phyloP scores from a whole-genome alignment of 53 echinoderm and acorn worm species.

The Luidia sarsii region DNA sequence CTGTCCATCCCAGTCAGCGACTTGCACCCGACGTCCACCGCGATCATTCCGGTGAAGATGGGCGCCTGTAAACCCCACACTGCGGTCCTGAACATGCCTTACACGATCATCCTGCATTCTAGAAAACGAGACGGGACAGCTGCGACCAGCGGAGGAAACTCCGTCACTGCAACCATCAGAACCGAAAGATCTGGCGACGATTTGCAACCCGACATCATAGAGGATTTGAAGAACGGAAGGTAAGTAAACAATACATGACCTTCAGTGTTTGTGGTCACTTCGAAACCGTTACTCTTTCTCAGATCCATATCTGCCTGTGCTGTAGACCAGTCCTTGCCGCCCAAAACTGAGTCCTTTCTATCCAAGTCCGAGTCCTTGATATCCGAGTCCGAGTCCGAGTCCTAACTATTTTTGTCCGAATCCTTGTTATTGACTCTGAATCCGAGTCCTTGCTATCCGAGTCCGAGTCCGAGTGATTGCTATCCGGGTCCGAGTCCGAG shows the following conservation, averaged over 20 bases:
- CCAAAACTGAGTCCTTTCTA: too few relatives aligned
- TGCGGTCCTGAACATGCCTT: constrained; percentile 30
- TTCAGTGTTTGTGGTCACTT: too few relatives aligned
- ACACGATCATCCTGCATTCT: not conserved
- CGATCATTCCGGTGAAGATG: not conserved
- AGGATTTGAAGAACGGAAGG: constrained; percentile 32
- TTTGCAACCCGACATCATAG: not conserved
- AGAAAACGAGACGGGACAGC: not conserved
- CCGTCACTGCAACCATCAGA: not conserved
- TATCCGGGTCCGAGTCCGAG: too few relatives aligned
- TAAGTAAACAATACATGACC: not conserved
- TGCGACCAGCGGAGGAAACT: not conserved
- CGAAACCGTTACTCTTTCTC: too few relatives aligned
- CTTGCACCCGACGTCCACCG: constrained; percentile 1
- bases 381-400: too few relatives aligned
- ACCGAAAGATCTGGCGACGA: not conserved
- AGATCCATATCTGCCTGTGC: too few relatives aligned
- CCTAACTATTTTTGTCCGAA: too few relatives aligned
- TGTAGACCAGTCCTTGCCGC: too few relatives aligned
- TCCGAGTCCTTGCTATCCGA: too few relatives aligned
- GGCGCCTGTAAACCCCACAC: not conserved
- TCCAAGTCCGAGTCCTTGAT: too few relatives aligned
- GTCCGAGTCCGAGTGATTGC: too few relatives aligned
- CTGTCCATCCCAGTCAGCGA: constrained; percentile 1
- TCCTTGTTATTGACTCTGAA: too few relatives aligned